A percentile compares a stretch with the other conserved stretches of the same genome.
These are phyloP conservation scores for Eurystomus gularis DNA, from an alignment of 2,113 vertebrate species.

Conservation along the genomic window DNA sequence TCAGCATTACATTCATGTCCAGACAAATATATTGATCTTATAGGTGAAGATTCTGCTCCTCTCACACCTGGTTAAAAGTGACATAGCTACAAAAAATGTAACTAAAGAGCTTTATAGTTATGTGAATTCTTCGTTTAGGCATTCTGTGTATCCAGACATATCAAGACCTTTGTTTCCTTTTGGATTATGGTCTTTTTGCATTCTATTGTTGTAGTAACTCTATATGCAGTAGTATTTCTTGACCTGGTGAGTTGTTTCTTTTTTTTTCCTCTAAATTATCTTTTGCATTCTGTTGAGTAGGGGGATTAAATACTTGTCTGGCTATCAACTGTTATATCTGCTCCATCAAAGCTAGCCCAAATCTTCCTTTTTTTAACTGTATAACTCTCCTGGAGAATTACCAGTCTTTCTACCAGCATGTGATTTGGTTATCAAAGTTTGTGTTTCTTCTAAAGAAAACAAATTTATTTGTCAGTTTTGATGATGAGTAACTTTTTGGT, in stretches of 20 bases:
- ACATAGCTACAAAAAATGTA: neutral
- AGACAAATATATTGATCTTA: neutral
- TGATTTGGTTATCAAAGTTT: neutral
- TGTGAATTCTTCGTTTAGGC: neutral
- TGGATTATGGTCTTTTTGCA: rapidly evolving
- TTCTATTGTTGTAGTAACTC: neutral
- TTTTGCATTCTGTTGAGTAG: neutral
- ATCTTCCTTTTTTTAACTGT: neutral
- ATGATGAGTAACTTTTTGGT: neutral
- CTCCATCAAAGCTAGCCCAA: neutral
- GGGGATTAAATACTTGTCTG: neutral
- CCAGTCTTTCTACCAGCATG: neutral
- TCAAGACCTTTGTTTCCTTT: neutral
- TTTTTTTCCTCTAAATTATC: neutral
- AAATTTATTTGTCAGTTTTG: neutral
- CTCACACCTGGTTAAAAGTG: neutral
- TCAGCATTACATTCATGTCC: neutral
- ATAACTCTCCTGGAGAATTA: neutral
- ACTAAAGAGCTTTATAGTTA: neutral
- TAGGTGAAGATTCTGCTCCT: neutral
- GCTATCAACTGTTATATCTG: neutral
- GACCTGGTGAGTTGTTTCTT: neutral
- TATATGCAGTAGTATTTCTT: neutral
- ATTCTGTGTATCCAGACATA: neutral
- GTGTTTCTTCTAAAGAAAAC: neutral